phyloP scores from a whole-genome alignment of 2,888 invertebrate genomes.

The Nymphalis urticae region DNA sequence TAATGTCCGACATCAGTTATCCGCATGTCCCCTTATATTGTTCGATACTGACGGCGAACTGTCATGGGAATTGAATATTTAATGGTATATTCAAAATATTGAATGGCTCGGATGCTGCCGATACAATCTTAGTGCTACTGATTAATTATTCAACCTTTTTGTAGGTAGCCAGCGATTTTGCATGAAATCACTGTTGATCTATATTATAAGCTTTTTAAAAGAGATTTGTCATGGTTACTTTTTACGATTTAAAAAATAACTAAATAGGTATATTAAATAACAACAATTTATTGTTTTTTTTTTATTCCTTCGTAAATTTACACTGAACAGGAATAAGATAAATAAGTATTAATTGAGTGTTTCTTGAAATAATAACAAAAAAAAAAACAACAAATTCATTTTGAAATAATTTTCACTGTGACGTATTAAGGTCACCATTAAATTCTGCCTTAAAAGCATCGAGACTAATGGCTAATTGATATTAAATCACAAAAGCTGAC shows the following conservation, averaged over 20 bases:
- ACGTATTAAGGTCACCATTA: slow-evolving; percentile 13
- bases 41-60: slow-evolving; percentile 57
- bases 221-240: neutral
- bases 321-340: neutral
- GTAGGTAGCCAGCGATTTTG: slow-evolving; percentile 34
- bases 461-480: slow-evolving; percentile 19
- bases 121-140: slow-evolving; percentile 37
- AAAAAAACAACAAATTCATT: neutral
- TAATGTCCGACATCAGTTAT: slow-evolving; percentile 78
- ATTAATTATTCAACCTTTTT: slow-evolving; percentile 37
- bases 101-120: slow-evolving; percentile 32
- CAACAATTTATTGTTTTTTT: neutral
- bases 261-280: too few species aligned
- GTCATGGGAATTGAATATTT: slow-evolving; percentile 49
- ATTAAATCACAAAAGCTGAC: slow-evolving; percentile 13
- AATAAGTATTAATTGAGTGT: neutral
- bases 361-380: neutral
- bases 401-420: slow-evolving; percentile 2
- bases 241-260: neutral
- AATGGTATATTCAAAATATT: slow-evolving; percentile 37
- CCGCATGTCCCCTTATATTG: slow-evolving; percentile 50
- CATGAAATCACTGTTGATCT: slow-evolving; percentile 17
- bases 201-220: neutral
- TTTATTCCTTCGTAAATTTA: neutral
- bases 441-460: slow-evolving; percentile 17